Conservation (phyloP, 1,140 invertebrate genomes). For the Drosophila mauritiana region DNA sequence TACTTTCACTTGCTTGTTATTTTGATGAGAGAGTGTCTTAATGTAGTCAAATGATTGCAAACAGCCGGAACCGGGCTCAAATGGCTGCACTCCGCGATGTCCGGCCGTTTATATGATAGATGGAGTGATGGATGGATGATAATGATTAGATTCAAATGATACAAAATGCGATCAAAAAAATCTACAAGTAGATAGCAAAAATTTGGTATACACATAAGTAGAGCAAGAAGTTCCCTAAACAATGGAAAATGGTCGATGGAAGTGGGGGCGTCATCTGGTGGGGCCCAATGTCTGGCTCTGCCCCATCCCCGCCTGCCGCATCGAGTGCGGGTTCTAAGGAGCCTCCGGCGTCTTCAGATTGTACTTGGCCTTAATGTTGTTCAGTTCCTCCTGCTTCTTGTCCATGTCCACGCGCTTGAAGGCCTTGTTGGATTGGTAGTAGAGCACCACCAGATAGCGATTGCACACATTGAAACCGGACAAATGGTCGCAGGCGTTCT, state of each 20-base stretch:
- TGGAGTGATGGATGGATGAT: conserved; percentile 67
- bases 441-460: conserved; percentile 98
- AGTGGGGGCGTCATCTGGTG: conserved; percentile 26
- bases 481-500: conserved; percentile 99
- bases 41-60: conserved; percentile 56
- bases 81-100: neutral
- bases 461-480: conserved; percentile 99
- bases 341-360: conserved; percentile 86
- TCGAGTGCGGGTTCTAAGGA: conserved; percentile 39
- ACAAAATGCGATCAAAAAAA: conserved; percentile 59
- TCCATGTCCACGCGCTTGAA: conserved; percentile 98
- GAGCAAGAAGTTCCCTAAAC: conserved; percentile 42
- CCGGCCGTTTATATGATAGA: conserved; percentile 40
- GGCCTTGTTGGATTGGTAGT: conserved; percentile 97
- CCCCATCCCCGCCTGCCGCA: conserved; percentile 21
- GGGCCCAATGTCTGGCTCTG: neutral
- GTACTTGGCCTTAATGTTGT: conserved; percentile 98
- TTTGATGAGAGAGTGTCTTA: conserved; percentile 68
- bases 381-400: conserved; percentile 98
- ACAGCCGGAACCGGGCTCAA: conserved; percentile 18
- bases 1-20: conserved; percentile 82
- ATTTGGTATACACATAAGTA: conserved; percentile 38
- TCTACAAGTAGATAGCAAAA: conserved; percentile 72
- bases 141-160: conserved; percentile 60
- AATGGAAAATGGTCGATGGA: conserved; percentile 38